Evolutionary conservation across 2,113 vertebrate genomes (phyloP).

Genomic region (Malaclemys terrapin): DNA sequence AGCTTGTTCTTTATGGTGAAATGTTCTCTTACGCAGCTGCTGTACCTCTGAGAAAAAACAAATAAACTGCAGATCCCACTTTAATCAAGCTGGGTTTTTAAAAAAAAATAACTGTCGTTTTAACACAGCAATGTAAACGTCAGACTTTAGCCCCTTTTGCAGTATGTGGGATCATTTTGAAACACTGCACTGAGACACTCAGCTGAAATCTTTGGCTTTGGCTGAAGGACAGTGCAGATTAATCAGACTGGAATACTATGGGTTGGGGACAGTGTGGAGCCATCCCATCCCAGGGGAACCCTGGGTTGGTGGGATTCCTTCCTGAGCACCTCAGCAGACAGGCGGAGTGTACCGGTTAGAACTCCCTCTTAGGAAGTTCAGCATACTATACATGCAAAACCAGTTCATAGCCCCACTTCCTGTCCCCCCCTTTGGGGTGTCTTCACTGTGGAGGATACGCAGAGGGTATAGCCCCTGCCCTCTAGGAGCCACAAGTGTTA

Average conservation of each 20-base stretch:
- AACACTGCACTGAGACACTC: not conserved
- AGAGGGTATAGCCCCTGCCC: not conserved
- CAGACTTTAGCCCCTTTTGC: not conserved
- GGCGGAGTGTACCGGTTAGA: not conserved
- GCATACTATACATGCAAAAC: not conserved
- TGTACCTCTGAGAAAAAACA: constrained; percentile 47
- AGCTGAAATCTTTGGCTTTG: not conserved
- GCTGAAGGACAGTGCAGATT: not conserved
- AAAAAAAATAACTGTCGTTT: not conserved
- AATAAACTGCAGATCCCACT: constrained; percentile 45
- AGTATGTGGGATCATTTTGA: constrained; percentile 22
- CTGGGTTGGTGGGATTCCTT: not conserved
- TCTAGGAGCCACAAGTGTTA: not conserved
- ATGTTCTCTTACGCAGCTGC: constrained; percentile 60
- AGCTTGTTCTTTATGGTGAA: constrained; percentile 68
- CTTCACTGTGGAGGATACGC: not conserved
- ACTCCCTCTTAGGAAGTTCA: constrained; percentile 37
- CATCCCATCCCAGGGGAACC: not conserved
- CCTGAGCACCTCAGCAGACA: not conserved
- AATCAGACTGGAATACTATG: not conserved
- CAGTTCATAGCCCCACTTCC: not conserved
- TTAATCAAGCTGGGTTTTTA: not conserved
- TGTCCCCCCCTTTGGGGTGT: not conserved
- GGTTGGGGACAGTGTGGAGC: not conserved
- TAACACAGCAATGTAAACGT: not conserved